Percentiles rank a stretch among this genome's conserved stretches.
phyloP scores from a whole-genome alignment of 2,888 invertebrate genomes.

The Catocala fraxini region DNA sequence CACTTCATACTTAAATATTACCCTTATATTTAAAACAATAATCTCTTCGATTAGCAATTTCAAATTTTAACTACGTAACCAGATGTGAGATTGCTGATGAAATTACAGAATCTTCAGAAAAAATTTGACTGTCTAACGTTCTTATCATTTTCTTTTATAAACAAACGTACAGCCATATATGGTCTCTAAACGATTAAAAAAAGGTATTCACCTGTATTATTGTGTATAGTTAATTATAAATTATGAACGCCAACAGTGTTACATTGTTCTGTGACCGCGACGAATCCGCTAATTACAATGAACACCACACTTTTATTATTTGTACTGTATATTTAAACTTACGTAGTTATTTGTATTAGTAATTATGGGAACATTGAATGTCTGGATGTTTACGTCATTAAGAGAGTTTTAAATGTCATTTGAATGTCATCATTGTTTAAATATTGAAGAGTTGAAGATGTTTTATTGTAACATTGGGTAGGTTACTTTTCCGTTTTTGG shows the following conservation, averaged over 20 bases:
- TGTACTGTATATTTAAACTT: conserved; percentile 2
- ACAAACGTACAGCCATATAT: neutral
- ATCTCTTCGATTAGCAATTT: too few species aligned
- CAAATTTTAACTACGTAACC: too few species aligned
- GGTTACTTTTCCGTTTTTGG: too few species aligned
- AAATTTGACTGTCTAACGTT: too few species aligned
- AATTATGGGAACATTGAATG: conserved; percentile 1
- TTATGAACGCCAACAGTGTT: conserved; percentile 17
- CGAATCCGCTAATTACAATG: conserved; percentile 30
- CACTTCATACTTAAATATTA: too few species aligned
- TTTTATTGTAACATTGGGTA: neutral
- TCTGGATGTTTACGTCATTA: conserved; percentile 3
- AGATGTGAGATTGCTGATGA: too few species aligned
- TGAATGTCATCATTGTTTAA: conserved; percentile 5
- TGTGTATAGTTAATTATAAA: conserved; percentile 28
- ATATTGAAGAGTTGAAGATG: neutral
- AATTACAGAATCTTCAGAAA: too few species aligned
- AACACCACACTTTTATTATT: conserved; percentile 6
- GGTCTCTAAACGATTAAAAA: neutral
- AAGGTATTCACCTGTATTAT: conserved; percentile 5
- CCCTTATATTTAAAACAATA: too few species aligned
- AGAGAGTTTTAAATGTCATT: conserved; percentile 2
- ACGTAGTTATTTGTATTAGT: conserved; percentile 2
- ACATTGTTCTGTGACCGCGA: conserved; percentile 3
- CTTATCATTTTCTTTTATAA: too few species aligned